Conservation (phyloP, 2,888 invertebrate species). For the Folsomia manolachei region DNA sequence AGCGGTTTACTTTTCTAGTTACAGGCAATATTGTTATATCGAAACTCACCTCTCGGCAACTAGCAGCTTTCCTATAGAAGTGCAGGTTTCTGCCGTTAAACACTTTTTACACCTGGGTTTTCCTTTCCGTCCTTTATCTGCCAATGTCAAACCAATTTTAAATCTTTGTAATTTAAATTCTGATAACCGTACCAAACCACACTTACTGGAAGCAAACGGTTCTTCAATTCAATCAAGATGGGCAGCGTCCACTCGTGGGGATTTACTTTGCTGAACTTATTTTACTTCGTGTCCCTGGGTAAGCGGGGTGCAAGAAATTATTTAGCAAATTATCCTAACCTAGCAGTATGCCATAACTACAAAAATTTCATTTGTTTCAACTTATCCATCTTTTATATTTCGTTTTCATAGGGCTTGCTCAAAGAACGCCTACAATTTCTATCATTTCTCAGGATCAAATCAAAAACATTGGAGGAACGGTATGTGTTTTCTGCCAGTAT, state of each 20-base stretch:
- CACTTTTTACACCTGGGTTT: neutral
- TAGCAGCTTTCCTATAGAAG: neutral
- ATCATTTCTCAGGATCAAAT: constrained; percentile 90
- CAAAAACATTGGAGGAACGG: constrained; percentile 83
- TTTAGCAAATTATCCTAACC: too few relatives aligned
- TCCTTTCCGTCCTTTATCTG: neutral
- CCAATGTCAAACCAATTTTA: neutral
- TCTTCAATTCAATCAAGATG: too few relatives aligned
- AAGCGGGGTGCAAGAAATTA: constrained; percentile 16
- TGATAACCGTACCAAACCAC: neutral
- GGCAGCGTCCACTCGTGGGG: neutral
- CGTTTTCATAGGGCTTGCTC: constrained; percentile 59
- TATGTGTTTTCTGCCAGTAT: too few relatives aligned
- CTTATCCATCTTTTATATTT: neutral
- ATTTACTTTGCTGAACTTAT: neutral
- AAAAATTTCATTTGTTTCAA: neutral
- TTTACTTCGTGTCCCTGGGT: constrained; percentile 9
- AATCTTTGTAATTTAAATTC: neutral
- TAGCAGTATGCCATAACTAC: too few relatives aligned
- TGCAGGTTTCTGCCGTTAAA: neutral
- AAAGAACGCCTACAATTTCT: constrained; percentile 82
- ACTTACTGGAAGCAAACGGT: too few relatives aligned
- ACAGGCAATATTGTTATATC: neutral
- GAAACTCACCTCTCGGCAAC: too few relatives aligned
- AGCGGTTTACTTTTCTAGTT: neutral